Conservation (phyloP, 2,888 invertebrate species). For the Drosophila quinaria region DNA sequence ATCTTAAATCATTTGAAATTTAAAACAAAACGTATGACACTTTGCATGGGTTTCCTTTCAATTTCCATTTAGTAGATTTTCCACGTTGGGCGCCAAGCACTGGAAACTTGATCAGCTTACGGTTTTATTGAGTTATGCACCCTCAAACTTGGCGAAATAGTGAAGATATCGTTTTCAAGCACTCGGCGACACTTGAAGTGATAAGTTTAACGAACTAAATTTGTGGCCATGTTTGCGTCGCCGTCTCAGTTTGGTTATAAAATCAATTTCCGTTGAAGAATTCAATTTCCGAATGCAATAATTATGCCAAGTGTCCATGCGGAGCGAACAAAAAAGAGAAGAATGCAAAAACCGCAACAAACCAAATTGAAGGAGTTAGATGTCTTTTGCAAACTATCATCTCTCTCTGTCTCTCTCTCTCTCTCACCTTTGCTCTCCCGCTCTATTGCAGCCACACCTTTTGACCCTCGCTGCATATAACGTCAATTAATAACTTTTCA, state of each 20-base stretch:
- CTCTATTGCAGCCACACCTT: slow-evolving; percentile 31
- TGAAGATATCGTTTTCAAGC: slow-evolving; percentile 17
- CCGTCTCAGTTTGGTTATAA: slow-evolving; percentile 67
- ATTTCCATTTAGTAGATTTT: neutral
- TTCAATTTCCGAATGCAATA: slow-evolving; percentile 85
- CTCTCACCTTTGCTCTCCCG: neutral
- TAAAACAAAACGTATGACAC: neutral
- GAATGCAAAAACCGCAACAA: slow-evolving; percentile 39
- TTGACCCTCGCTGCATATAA: slow-evolving; percentile 28
- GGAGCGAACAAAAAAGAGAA: slow-evolving; percentile 26
- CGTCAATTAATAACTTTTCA: slow-evolving; percentile 72
- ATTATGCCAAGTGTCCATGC: slow-evolving; percentile 82
- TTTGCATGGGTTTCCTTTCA: neutral
- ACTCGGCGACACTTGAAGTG: slow-evolving; percentile 28
- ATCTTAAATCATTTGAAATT: neutral
- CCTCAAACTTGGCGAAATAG: slow-evolving; percentile 13
- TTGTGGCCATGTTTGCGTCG: slow-evolving; percentile 28
- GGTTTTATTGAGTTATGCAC: slow-evolving; percentile 5
- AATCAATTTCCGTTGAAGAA: slow-evolving; percentile 84
- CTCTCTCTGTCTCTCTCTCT: neutral
- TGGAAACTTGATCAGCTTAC: neutral
- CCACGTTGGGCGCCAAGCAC: slow-evolving; percentile 2
- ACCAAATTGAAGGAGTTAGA: slow-evolving; percentile 7
- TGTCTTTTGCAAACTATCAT: neutral
- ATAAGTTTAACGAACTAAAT: slow-evolving; percentile 45